Percentiles rank a stretch among this genome's conserved stretches.
Evolutionary conservation across 2,113 vertebrate species (phyloP).

Genomic region (Polypterus senegalus): DNA sequence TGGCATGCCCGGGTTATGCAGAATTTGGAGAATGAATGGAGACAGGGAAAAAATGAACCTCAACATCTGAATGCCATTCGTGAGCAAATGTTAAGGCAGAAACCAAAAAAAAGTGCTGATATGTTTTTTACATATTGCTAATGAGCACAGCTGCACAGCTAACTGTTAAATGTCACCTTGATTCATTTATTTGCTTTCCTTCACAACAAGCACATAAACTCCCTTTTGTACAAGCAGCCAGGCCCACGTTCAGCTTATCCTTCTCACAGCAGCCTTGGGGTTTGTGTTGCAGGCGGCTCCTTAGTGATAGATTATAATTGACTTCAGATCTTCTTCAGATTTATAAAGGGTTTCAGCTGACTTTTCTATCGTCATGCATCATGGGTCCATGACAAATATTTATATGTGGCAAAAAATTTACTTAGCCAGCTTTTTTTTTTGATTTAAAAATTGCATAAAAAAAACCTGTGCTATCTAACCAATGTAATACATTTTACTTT

Average conservation of each 20-base stretch:
- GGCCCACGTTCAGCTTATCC: background rate
- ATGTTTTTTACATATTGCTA: constrained; percentile 40
- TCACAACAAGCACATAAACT: constrained; percentile 38
- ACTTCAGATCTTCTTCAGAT: background rate
- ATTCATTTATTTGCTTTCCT: constrained; percentile 47
- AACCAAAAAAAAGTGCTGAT: constrained; percentile 38
- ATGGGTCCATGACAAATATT: too few species aligned
- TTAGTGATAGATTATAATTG: constrained; percentile 7
- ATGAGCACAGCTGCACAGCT: constrained; percentile 47
- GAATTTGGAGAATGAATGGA: background rate
- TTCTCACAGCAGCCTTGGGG: constrained; percentile 8
- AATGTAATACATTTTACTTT: too few species aligned
- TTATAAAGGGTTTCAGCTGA: background rate
- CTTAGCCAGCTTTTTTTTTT: too few species aligned
- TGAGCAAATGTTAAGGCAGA: too few species aligned
- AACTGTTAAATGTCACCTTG: constrained; percentile 50
- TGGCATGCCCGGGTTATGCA: background rate
- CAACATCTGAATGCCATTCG: too few species aligned
- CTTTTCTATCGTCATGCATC: background rate
- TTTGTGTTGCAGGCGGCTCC: background rate
- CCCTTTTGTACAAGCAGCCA: background rate
- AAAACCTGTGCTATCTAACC: too few species aligned
- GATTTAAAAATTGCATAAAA: too few species aligned
- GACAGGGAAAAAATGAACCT: background rate
- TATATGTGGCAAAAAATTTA: too few species aligned